Percentiles rank a stretch among this genome's conserved stretches.
Conservation (phyloP, 1,140 invertebrate species). For the Agraylea sexmaculata region DNA sequence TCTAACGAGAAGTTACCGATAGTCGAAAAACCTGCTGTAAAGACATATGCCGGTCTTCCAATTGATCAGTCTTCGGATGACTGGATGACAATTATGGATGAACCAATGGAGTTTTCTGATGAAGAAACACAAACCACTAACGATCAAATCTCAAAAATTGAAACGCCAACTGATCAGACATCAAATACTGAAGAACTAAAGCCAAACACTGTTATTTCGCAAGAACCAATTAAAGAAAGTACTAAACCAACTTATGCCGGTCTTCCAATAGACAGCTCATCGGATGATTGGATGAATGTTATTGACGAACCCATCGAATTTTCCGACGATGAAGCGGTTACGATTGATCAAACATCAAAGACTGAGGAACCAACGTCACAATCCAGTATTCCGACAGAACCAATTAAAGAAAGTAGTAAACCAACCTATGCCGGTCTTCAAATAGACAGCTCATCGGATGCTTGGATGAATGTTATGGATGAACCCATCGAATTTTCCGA, state of each 20-base stretch:
- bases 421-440: no score
- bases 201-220: background rate
- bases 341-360: no score
- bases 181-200: background rate
- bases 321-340: no score
- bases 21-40: background rate
- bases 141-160: background rate
- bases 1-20: constrained; percentile 1
- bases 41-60: constrained; percentile 26
- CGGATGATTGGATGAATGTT: background rate
- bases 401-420: no score
- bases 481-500: no score
- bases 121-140: constrained; percentile 22
- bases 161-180: background rate
- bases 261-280: background rate
- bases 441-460: no score
- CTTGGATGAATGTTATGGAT: no score
- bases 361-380: no score
- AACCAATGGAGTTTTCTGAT: constrained; percentile 39
- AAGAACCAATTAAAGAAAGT: background rate
- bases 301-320: background rate
- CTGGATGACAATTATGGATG: constrained; percentile 39
- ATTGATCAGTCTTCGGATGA: constrained; percentile 25
- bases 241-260: background rate
- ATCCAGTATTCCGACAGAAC: no score